Percentiles rank a stretch among this genome's conserved stretches.
Conservation (phyloP, 2,888 invertebrate genomes). For the Hirtodrosophila cameraria region DNA sequence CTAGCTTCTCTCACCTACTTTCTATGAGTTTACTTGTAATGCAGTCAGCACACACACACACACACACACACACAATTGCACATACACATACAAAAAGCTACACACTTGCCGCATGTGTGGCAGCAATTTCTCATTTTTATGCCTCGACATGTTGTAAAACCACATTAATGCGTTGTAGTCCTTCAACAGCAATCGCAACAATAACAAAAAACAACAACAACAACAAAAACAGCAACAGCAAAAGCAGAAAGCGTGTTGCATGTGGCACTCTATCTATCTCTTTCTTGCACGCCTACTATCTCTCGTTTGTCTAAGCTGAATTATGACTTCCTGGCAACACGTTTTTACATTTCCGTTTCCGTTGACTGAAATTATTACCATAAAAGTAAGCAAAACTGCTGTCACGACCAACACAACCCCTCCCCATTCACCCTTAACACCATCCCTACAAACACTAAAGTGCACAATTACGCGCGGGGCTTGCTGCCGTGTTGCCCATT, state of each 20-base stretch:
- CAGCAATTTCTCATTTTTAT: conserved; percentile 77
- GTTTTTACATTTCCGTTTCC: conserved; percentile 79
- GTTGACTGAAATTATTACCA: conserved; percentile 75
- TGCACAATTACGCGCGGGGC: conserved; percentile 63
- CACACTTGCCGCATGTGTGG: conserved; percentile 64
- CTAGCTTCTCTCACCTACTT: background rate
- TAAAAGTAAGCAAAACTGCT: conserved; percentile 66
- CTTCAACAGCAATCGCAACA: conserved; percentile 48
- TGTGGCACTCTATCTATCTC: conserved; percentile 31
- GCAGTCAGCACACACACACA: conserved; percentile 7
- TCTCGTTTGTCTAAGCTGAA: conserved; percentile 77
- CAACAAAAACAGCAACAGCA: conserved; percentile 24
- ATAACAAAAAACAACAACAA: conserved; percentile 20
- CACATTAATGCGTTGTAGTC: conserved; percentile 76
- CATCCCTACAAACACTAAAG: conserved; percentile 18
- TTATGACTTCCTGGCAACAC: conserved; percentile 79
- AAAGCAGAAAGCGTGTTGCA: conserved; percentile 62
- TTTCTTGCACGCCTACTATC: conserved; percentile 31
- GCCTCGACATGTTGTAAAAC: conserved; percentile 74
- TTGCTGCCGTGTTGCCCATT: conserved; percentile 52
- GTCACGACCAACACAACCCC: conserved; percentile 7
- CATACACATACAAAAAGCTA: background rate
- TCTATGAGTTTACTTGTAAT: conserved; percentile 32
- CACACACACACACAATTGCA: too few species aligned
- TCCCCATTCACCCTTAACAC: background rate